Conservation (phyloP, 2,888 invertebrate species). For the Lasioglossum oenotherae region DNA sequence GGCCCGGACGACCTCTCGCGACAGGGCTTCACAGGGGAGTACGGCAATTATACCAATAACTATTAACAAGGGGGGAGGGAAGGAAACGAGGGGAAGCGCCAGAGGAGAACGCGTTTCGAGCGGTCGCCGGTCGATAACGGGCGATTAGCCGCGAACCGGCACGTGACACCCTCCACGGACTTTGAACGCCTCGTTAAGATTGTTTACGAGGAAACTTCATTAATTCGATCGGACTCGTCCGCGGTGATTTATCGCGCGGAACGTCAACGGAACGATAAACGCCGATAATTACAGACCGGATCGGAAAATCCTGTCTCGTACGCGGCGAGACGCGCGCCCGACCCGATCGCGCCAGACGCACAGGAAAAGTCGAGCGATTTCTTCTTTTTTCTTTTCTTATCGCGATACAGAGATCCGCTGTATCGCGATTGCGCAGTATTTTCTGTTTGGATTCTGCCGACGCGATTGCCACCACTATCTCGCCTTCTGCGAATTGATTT, state of each 20-base stretch:
- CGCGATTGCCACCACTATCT: background rate
- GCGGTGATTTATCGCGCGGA: slow-evolving; percentile 57
- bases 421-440: background rate
- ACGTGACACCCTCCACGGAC: slow-evolving; percentile 72
- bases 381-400: background rate
- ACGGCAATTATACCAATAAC: slow-evolving; percentile 78
- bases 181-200: slow-evolving; percentile 71
- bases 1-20: slow-evolving; percentile 76
- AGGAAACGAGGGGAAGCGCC: background rate
- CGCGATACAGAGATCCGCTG: background rate
- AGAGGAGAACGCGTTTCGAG: slow-evolving; percentile 1
- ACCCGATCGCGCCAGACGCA: background rate
- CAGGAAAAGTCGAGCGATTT: background rate
- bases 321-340: background rate
- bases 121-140: slow-evolving; percentile 62
- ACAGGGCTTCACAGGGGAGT: slow-evolving; percentile 79
- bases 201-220: slow-evolving; percentile 65
- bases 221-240: slow-evolving; percentile 40
- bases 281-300: slow-evolving; percentile 36
- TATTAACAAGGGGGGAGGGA: slow-evolving; percentile 37
- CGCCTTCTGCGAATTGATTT: background rate
- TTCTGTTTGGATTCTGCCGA: background rate
- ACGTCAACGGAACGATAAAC: slow-evolving; percentile 43
- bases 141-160: slow-evolving; percentile 62
- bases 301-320: slow-evolving; percentile 17